Conservation (phyloP, 2,797 vertebrate species). For the Ceryle rudis region DNA sequence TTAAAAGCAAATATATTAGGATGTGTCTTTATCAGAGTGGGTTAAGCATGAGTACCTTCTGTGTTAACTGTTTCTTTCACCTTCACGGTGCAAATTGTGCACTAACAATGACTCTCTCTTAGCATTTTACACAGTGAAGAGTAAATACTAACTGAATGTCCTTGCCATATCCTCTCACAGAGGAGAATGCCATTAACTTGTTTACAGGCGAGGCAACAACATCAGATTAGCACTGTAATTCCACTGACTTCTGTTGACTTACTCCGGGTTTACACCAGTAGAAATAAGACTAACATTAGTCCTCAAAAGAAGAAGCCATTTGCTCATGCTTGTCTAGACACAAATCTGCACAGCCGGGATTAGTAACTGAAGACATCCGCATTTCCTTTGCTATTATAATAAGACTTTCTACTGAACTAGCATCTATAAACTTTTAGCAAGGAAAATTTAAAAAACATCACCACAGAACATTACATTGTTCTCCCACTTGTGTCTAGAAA, state of each 20-base stretch:
- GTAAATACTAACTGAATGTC: background rate
- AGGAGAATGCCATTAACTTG: constrained; percentile 27
- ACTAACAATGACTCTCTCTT: background rate
- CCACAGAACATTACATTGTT: background rate
- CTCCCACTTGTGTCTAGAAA: background rate
- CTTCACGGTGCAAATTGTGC: background rate
- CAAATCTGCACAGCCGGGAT: background rate
- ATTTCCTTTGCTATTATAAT: background rate
- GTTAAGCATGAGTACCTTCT: background rate
- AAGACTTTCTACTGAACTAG: background rate
- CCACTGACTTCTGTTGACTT: background rate
- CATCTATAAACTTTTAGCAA: background rate
- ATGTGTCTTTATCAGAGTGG: background rate
- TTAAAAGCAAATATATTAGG: background rate
- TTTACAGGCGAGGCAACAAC: background rate
- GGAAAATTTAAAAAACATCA: background rate
- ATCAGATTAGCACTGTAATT: background rate
- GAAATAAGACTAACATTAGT: background rate
- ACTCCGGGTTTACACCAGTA: background rate
- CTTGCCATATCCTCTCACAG: background rate
- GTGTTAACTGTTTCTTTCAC: constrained; percentile 9
- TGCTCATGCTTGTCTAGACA: background rate
- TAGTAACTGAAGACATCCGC: background rate
- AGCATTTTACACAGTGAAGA: constrained; percentile 5
- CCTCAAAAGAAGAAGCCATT: background rate